Evolutionary conservation across 2,113 vertebrate genomes (phyloP), one percentile per base, ranked within the genome.

Genomic region (Mirounga angustirostris): DNA sequence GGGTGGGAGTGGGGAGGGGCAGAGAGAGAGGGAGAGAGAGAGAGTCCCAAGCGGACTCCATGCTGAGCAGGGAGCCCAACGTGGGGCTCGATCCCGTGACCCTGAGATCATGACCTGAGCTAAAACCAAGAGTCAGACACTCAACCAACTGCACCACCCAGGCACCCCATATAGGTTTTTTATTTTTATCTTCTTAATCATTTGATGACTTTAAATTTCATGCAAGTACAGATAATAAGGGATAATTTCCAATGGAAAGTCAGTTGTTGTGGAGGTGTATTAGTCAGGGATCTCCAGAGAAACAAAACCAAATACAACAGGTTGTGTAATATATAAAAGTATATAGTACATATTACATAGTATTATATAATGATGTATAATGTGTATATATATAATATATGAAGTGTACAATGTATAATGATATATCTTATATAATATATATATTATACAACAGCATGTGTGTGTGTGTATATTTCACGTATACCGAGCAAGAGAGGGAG

Each of bases 131-230:
- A 69, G 67, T 69, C 67, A 69, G 33, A 69, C 1, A 8, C 33
- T 36, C 8, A 19, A 69, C 67, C 67, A 69, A n/a, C 33, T 69
- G 18, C 7, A 69, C 33, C 65, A 36, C 33, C 33, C 33, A 69
- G 67, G 67, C 1, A 0, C 1, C 33, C 67, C 67, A 69, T 80
- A 61, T 84, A 52, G 4, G 1, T 18, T 85, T 88, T 81, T 69
- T 43, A 24, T 43, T 61, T 76, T 56, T 67, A 67, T 63, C 26
- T 91, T 73, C 59, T 79, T 61, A 40, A 22, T 86, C 65, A 63
- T 94, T 30, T 78, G 79, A 61, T 81, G 59, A 92, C 76, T 97
- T 94, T n/a, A 80, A 56, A 92, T 82, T 89, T 94, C 43, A 30
- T 58, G 56, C 59, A 86, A 40, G 46, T 94, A 69, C 33, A 56